Percentiles rank a stretch among this genome's conserved stretches.
phyloP scores from a whole-genome alignment of 2,888 invertebrate genomes.

The Noctua janthina region DNA sequence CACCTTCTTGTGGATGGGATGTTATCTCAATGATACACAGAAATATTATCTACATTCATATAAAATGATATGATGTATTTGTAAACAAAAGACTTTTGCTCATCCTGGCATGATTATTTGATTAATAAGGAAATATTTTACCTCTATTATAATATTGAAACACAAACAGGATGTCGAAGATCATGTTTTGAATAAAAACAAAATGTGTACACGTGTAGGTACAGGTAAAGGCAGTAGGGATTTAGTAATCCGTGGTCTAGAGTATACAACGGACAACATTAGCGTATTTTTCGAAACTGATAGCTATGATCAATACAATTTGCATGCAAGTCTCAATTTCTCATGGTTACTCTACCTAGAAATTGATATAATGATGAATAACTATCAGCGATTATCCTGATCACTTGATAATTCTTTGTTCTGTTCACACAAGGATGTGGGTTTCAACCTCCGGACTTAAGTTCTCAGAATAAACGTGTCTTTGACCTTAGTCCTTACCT shows the following conservation, averaged over 20 bases:
- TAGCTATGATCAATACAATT: neutral
- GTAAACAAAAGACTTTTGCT: neutral
- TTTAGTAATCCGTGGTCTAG: neutral
- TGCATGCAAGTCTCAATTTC: constrained; percentile 19
- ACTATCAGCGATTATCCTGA: constrained; percentile 13
- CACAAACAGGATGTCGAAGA: constrained; percentile 25
- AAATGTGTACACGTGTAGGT: neutral
- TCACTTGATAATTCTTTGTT: constrained; percentile 27
- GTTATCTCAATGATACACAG: constrained; percentile 4
- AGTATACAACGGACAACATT: neutral
- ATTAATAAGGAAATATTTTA: neutral
- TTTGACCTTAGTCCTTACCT: constrained; percentile 49
- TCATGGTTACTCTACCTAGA: constrained; percentile 2
- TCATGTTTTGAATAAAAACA: constrained; percentile 20
- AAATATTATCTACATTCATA: constrained; percentile 5
- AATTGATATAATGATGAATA: constrained; percentile 11
- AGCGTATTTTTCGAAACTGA: neutral
- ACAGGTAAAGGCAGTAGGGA: neutral
- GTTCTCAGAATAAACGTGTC: constrained; percentile 35
- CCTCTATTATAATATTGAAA: neutral
- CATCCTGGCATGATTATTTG: neutral
- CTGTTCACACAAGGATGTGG: constrained; percentile 38
- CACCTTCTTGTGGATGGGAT: neutral
- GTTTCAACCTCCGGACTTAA: constrained; percentile 18
- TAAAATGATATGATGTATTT: neutral